These are phyloP conservation scores for Heterodera carotae DNA, from an alignment of 1,140 invertebrate species.

Conservation along the genomic window DNA sequence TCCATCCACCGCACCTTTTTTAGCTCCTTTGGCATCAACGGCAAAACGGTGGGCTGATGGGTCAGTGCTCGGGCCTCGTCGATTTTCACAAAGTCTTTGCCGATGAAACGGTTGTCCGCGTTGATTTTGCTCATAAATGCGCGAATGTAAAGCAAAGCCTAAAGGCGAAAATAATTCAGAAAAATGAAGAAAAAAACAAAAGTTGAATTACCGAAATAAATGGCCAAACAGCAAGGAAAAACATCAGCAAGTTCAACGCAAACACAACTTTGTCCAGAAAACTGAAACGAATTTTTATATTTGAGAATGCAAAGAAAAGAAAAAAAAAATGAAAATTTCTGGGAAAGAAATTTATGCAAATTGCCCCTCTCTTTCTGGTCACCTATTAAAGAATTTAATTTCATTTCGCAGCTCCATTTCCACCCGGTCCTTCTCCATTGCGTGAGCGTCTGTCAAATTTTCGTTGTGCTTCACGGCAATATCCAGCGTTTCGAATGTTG, in stretches of 20 bases:
- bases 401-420: not conserved
- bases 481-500: conserved; percentile 4
- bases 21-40: conserved; percentile 32
- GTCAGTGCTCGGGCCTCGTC: conserved; percentile 29
- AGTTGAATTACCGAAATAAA: not conserved
- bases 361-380: too few relatives aligned
- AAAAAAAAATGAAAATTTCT: not conserved
- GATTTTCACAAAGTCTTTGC: conserved; percentile 33
- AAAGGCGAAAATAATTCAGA: not conserved
- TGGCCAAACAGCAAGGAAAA: not conserved
- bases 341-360: too few relatives aligned
- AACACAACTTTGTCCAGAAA: not conserved
- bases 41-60: conserved; percentile 31
- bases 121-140: conserved; percentile 30
- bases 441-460: not conserved
- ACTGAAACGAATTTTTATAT: not conserved
- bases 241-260: not conserved
- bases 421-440: not conserved
- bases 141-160: conserved; percentile 43
- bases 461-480: not conserved
- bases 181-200: conserved; percentile 3
- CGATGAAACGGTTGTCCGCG: conserved; percentile 45
- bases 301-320: not conserved
- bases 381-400: not conserved
- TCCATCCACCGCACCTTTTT: conserved; percentile 30